Base-by-base conservation (phyloP, 2,797 vertebrate species). In the Propithecus perrieri region DNA sequence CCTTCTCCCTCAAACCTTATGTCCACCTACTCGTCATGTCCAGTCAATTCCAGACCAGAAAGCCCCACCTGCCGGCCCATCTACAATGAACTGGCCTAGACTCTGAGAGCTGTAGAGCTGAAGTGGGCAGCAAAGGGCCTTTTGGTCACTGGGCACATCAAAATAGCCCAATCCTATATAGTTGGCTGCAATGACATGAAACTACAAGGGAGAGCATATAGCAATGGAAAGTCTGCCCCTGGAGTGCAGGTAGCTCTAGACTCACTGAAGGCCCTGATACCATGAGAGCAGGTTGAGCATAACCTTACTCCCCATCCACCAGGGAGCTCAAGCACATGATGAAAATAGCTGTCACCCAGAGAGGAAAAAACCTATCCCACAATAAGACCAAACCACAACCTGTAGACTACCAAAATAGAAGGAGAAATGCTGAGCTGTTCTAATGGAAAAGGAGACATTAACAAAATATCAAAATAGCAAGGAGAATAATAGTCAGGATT, bases 391-490 rank as follows among this genome's bases (percentile, higher is more conserved):
- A 89, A 57, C 38, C 63, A 94, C 74, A 91, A 72, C 20, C 55
- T 89, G 14, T 17, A 86, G 72, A 85, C 50, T 72, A 61, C 57
- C 53, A 92, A 79, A 95, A 94, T 1, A 80, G 65, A 94, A 96
- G 50, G 33, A 90, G 72, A 92, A 90, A 87, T 81, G 78, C 76
- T 85, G 81, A 94, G 79, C 55, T 85, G 22, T 80, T 59, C 81
- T 84, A 87, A 80, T 43, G 13, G 46, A 84, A 92, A 72, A 78
- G 59, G 61, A 95, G 69, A 96, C 59, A 43, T 55, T 92, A 85
- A 94, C 69, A 86, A 86, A 89, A 92, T 83, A 80, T 18, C 78
- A 89, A 97, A 94, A 94, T 69, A 92, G 72, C 53, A 88, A 92
- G 57, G 43, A 88, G 7, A 85, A 59, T 85, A 85, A 72, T 9